A percentile compares a stretch with the other conserved stretches of the same genome.
Conservation (phyloP, 2,888 invertebrate species). For the Ceriagrion tenellum region DNA sequence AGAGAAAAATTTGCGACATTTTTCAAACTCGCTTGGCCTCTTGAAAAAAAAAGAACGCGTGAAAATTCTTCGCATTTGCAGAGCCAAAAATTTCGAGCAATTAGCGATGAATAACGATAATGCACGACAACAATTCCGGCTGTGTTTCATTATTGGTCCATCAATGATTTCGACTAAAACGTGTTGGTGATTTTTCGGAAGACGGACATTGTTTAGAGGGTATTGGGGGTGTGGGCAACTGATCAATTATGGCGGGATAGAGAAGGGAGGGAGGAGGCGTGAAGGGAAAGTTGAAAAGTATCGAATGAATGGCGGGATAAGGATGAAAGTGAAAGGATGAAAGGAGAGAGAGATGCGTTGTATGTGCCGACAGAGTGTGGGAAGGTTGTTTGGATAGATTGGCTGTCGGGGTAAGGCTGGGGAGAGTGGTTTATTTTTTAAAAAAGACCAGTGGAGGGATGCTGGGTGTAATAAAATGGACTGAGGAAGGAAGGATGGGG, state of each 20-base stretch:
- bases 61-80: not conserved
- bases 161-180: slow-evolving; percentile 20
- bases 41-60: not conserved
- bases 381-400: not conserved
- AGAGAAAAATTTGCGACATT: not conserved
- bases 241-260: not conserved
- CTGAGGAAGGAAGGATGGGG: not conserved
- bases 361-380: not conserved
- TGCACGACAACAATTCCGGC: slow-evolving; percentile 36
- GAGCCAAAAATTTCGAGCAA: not conserved
- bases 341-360: not conserved
- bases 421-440: too few species aligned
- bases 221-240: not conserved
- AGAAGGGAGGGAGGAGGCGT: not conserved
- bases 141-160: slow-evolving; percentile 57
- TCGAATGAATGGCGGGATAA: not conserved
- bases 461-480: not conserved
- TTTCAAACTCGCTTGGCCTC: not conserved
- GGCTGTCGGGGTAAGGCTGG: too few species aligned
- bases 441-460: not conserved
- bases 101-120: slow-evolving; percentile 63
- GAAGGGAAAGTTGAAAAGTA: not conserved
- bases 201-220: not conserved
- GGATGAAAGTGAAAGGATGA: slow-evolving; percentile 22
- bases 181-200: not conserved